A percentile compares a stretch with the other conserved stretches of the same genome.
Evolutionary conservation across 2,113 vertebrate genomes (phyloP).

Genomic region (Indri indri): DNA sequence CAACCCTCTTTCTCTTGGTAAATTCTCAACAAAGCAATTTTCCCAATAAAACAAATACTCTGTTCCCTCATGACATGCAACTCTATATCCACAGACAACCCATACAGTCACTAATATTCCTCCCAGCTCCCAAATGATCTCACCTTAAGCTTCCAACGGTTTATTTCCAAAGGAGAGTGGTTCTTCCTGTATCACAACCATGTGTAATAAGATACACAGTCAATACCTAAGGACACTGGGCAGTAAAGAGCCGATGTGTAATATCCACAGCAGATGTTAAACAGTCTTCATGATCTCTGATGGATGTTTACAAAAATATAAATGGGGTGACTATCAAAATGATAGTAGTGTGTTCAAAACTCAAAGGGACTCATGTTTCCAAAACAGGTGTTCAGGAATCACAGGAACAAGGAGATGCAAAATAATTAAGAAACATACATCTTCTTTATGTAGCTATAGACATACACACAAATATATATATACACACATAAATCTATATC

Average conservation of each 20-base stretch:
- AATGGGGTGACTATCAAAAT: not conserved
- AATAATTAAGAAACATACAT: not conserved
- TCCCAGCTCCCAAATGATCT: not conserved
- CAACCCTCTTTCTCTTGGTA: not conserved
- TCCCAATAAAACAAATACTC: not conserved
- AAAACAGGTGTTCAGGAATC: not conserved
- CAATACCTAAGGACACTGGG: not conserved
- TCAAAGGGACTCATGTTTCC: not conserved
- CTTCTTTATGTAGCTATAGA: not conserved
- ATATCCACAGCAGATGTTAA: not conserved
- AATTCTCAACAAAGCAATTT: constrained; percentile 1
- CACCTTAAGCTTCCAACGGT: not conserved
- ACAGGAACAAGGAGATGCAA: not conserved
- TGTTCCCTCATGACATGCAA: not conserved
- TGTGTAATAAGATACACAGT: not conserved
- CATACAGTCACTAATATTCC: not conserved
- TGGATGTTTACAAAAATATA: not conserved
- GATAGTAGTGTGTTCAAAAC: not conserved
- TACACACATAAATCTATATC: not conserved
- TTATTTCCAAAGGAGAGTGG: not conserved
- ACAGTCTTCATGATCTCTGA: not conserved
- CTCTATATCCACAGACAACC: not conserved
- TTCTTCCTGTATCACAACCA: not conserved
- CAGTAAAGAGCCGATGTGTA: not conserved
- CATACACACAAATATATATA: not conserved